Conservation (phyloP, 1,140 invertebrate genomes). For the Drosophila kanapiae region DNA sequence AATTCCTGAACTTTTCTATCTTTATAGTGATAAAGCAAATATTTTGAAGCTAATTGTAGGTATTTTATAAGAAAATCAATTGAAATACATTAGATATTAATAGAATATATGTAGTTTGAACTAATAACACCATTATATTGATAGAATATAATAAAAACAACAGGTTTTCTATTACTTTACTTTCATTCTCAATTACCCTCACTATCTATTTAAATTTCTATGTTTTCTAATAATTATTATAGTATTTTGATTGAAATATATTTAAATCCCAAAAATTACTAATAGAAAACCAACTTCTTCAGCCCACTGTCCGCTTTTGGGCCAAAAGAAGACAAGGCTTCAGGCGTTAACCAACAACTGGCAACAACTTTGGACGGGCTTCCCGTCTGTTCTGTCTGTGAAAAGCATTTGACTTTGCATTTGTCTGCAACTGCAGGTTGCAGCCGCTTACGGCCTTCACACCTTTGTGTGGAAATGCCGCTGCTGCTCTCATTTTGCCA, state of each 20-base stretch:
- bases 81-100: neutral
- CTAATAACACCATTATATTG: no score
- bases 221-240: no score
- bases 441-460: constrained; percentile 55
- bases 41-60: neutral
- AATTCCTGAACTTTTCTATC: neutral
- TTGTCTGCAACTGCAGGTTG: constrained; percentile 45
- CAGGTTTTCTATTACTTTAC: no score
- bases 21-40: neutral
- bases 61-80: neutral
- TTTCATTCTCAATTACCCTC: no score
- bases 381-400: constrained; percentile 29
- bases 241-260: no score
- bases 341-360: constrained; percentile 46
- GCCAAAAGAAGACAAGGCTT: constrained; percentile 22
- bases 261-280: no score
- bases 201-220: no score
- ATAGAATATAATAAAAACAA: no score
- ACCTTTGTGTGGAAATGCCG: constrained; percentile 39
- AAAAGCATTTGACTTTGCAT: constrained; percentile 70
- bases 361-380: constrained; percentile 45
- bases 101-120: neutral
- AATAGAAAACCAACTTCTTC: neutral
- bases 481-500: constrained; percentile 20
- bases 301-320: constrained; percentile 31